These are phyloP conservation scores for Dendroctonus valens DNA, from an alignment of 1,140 invertebrate species.

Conservation along the genomic window DNA sequence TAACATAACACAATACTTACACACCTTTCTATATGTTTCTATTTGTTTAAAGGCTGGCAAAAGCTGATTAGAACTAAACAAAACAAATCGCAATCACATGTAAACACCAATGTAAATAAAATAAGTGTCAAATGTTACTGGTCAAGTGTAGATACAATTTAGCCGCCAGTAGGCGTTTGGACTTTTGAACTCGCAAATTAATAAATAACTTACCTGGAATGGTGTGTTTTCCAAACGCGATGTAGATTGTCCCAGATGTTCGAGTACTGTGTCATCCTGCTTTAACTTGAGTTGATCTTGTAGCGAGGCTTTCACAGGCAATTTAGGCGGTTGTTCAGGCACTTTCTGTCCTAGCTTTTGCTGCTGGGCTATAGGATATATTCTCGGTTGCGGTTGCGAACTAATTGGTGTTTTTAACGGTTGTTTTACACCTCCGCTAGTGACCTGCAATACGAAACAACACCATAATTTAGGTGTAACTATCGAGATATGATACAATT, in stretches of 20 bases:
- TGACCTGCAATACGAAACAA: conserved; percentile 14
- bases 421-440: conserved; percentile 20
- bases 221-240: conserved; percentile 40
- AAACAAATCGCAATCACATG: too few species aligned
- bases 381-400: conserved; percentile 4
- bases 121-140: too few species aligned
- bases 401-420: conserved; percentile 13
- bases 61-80: too few species aligned
- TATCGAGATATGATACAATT: conserved; percentile 2
- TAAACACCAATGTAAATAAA: too few species aligned
- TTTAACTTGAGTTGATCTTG: conserved; percentile 11
- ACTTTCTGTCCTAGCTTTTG: conserved; percentile 8
- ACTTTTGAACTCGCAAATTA: too few species aligned
- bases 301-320: background rate
- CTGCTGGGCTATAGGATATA: background rate
- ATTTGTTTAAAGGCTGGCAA: too few species aligned
- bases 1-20: too few species aligned
- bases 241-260: conserved; percentile 44
- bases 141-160: too few species aligned
- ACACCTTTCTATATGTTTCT: too few species aligned
- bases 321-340: background rate
- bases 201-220: conserved; percentile 41
- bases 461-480: background rate
- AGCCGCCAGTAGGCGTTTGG: too few species aligned
- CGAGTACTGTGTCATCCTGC: conserved; percentile 36